phyloP scores from a whole-genome alignment of 2,797 vertebrate genomes.

The Spizella passerina region DNA sequence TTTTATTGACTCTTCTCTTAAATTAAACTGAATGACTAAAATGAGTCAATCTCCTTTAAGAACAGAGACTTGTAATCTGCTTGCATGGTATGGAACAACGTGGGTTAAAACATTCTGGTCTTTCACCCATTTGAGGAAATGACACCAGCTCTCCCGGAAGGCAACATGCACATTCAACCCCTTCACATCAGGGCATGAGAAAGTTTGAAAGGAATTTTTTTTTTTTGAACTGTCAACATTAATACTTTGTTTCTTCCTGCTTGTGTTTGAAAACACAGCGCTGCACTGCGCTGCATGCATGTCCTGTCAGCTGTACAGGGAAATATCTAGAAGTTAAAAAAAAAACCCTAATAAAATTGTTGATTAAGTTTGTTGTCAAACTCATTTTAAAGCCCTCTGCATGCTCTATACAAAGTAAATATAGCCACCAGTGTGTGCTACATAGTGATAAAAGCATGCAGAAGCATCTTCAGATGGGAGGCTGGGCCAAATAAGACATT shows the following conservation, averaged over 20 bases:
- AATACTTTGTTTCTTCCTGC: constrained; percentile 59
- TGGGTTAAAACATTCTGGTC: constrained; percentile 30
- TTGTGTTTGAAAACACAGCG: constrained; percentile 3
- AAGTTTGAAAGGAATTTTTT: constrained; percentile 49
- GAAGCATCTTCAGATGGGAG: not conserved
- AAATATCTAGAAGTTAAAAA: not conserved
- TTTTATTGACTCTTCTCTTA: not conserved
- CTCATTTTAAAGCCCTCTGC: not conserved
- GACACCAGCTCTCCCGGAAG: constrained; percentile 52
- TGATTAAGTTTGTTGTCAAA: not conserved
- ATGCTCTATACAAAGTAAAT: not conserved
- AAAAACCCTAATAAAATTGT: not conserved
- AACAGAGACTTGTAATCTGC: not conserved
- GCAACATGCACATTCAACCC: constrained; percentile 48
- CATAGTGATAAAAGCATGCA: not conserved
- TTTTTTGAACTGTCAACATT: constrained; percentile 27
- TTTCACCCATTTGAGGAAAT: constrained; percentile 61
- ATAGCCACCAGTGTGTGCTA: not conserved
- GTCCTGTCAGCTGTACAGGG: not conserved
- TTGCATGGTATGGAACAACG: not conserved
- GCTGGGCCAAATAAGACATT: not conserved
- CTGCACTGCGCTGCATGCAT: not conserved
- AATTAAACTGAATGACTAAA: not conserved
- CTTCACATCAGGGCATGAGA: constrained; percentile 60
- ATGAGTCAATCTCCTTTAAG: not conserved